Evolutionary conservation across 2,797 vertebrate genomes (phyloP), one percentile per base, ranked within the genome.

Genomic region (Zenarchopterus dispar): DNA sequence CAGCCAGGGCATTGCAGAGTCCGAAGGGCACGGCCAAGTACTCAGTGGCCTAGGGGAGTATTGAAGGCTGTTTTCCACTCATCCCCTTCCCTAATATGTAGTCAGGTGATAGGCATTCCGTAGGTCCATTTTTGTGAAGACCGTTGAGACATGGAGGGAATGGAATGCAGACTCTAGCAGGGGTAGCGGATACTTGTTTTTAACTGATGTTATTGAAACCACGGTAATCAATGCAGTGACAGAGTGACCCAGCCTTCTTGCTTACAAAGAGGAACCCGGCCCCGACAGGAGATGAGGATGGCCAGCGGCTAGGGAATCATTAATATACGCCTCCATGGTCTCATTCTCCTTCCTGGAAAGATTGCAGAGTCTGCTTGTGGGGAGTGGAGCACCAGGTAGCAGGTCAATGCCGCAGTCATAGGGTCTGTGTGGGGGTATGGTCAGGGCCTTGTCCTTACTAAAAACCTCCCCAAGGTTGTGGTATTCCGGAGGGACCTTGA

Each of bases 121-220:
- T 17, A 43, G n/a, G 7, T 43, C 42, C 2, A 51, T 5, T 6
- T 53, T 19, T 9, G n/a, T 36, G 6, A 53, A 22, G 4, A 53
- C 5, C 0, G n/a, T 19, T 1, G 28, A 17, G 2, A 17, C 49
- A 8, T 33, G n/a, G 1, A 53, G 1, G 0, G 8, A 16, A 0
- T 50, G 6, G 16, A 50, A 50, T 3, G 48, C 48, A 17, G 24
- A 17, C 2, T 16, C 17, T 1, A 50, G 7, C 0, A 50, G 48
- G 0, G 48, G 48, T 8, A 28, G 24, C 15, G 63, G 48, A 3
- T 53, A 33, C 9, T 8, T 21, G 31, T 19, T 53, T 4, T 45
- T 52, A 0, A 46, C 2, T 48, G 2, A 56, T 50, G 6, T 43
- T 7, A 16, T 50, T 56, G 0, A 67, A 22, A 0, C 28, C 56